Evolutionary conservation across 2,888 invertebrate genomes (phyloP).

Genomic region (Nephrotoma appendiculata): DNA sequence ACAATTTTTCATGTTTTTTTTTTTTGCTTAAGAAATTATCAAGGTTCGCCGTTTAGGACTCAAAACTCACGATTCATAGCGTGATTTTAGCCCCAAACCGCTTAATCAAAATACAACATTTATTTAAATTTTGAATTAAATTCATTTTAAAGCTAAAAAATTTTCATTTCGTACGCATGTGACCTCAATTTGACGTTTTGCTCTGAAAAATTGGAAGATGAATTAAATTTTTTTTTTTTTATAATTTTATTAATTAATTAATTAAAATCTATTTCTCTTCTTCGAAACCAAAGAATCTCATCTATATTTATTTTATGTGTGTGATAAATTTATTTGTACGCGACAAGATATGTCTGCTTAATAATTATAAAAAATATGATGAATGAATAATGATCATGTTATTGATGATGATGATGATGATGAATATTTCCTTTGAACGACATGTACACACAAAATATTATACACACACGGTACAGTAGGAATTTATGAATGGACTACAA

Average conservation of each 20-base stretch:
- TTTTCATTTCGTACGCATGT: constrained; percentile 23
- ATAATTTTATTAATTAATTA: neutral
- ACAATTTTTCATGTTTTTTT: neutral
- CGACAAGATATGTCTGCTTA: neutral
- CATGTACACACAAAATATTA: neutral
- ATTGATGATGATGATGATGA: neutral
- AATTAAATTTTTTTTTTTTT: neutral
- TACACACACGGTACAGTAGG: neutral
- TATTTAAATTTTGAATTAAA: neutral
- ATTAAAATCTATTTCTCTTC: neutral
- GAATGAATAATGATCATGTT: neutral
- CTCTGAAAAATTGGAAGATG: constrained; percentile 10
- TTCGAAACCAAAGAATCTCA: neutral
- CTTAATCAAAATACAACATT: neutral
- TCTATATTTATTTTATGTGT: neutral
- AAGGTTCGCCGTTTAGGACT: neutral
- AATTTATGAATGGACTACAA: neutral
- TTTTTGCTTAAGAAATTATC: neutral
- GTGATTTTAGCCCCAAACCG: neutral
- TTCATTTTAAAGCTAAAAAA: neutral
- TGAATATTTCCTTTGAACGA: neutral
- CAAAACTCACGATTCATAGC: neutral
- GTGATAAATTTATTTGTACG: neutral
- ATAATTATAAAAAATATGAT: neutral
- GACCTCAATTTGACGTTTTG: constrained; percentile 33